phyloP scores from a whole-genome alignment of 2,797 vertebrate genomes.

The Oophaga sylvatica region DNA sequence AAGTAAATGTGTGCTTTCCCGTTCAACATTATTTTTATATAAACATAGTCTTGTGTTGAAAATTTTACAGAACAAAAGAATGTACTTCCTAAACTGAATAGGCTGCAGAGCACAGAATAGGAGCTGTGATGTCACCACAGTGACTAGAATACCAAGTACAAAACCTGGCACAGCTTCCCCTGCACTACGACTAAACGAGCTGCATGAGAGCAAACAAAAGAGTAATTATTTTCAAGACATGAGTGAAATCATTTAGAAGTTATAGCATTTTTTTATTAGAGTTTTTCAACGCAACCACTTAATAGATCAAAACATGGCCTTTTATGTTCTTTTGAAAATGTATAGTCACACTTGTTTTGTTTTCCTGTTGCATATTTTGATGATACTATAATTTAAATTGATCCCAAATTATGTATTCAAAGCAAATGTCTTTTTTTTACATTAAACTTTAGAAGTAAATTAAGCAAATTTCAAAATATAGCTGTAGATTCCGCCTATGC shows the following conservation, averaged over 20 bases:
- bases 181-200: constrained; percentile 45
- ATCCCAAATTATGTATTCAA: background rate
- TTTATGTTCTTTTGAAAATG: background rate
- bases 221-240: constrained; percentile 1
- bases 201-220: background rate
- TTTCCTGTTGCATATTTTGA: background rate
- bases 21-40: constrained; percentile 68
- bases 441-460: too few relatives aligned
- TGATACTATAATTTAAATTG: background rate
- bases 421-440: too few relatives aligned
- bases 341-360: background rate
- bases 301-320: background rate
- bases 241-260: constrained; percentile 17
- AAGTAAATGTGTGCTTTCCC: constrained; percentile 68
- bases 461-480: too few relatives aligned
- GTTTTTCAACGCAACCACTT: background rate
- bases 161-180: constrained; percentile 41
- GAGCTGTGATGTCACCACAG: constrained; percentile 61
- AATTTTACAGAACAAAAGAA: constrained; percentile 67
- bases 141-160: constrained; percentile 70
- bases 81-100: constrained; percentile 67
- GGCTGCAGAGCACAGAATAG: constrained; percentile 68
- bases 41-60: constrained; percentile 70
- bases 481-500: too few relatives aligned
- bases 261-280: background rate